These are phyloP conservation scores for Ornithoptera priamus DNA, from an alignment of 2,888 invertebrate genomes.

Conservation along the genomic window DNA sequence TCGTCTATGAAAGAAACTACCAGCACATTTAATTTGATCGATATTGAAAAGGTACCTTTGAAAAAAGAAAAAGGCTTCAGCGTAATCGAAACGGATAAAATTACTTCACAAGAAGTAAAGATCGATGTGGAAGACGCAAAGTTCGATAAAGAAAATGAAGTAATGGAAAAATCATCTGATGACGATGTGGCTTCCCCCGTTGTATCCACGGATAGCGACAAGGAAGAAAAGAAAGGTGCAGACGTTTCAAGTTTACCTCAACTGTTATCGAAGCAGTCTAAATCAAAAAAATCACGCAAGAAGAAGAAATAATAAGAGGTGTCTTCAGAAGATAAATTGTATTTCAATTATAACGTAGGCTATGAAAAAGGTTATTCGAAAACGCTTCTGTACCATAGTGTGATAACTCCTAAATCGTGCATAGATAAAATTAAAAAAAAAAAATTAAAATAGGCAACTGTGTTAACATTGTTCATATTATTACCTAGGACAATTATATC, in stretches of 20 bases:
- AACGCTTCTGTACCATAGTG: slow-evolving; percentile 50
- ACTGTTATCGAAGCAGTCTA: slow-evolving; percentile 67
- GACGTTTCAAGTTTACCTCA: slow-evolving; percentile 59
- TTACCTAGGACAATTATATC: slow-evolving; percentile 38
- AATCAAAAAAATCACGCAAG: slow-evolving; percentile 80
- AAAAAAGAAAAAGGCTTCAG: slow-evolving; percentile 68
- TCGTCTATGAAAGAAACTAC: slow-evolving; percentile 68
- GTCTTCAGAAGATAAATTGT: slow-evolving; percentile 52
- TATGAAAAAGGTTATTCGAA: slow-evolving; percentile 37
- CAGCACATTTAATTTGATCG: slow-evolving; percentile 65
- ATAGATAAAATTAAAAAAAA: slow-evolving; percentile 28
- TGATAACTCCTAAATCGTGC: slow-evolving; percentile 42
- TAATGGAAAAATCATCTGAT: slow-evolving; percentile 79
- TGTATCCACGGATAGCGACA: slow-evolving; percentile 79
- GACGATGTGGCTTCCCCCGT: slow-evolving; percentile 77
- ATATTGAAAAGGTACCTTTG: slow-evolving; percentile 64
- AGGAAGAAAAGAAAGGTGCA: slow-evolving; percentile 65
- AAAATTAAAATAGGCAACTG: slow-evolving; percentile 17
- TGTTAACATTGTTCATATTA: slow-evolving; percentile 18
- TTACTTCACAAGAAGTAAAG: slow-evolving; percentile 64
- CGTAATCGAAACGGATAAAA: slow-evolving; percentile 66
- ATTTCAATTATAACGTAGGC: slow-evolving; percentile 43
- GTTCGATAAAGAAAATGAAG: slow-evolving; percentile 52
- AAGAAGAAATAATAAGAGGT: slow-evolving; percentile 79
- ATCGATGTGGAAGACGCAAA: slow-evolving; percentile 58